Evolutionary conservation across 2,113 vertebrate genomes (phyloP).

Genomic region (Prionailurus viverrinus): DNA sequence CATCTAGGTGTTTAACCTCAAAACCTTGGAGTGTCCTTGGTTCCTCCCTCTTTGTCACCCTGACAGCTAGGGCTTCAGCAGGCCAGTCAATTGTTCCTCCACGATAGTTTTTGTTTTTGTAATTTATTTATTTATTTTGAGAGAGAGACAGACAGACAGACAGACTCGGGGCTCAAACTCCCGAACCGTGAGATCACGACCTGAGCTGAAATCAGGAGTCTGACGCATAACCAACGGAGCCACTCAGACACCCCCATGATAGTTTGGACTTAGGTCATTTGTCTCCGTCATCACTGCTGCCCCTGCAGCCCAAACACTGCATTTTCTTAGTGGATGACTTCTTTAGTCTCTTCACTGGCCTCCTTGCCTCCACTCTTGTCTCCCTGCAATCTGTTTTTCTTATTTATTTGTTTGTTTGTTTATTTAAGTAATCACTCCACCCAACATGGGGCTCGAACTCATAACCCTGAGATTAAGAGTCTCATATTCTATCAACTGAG

Average conservation of each 20-base stretch:
- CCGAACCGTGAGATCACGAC: no score
- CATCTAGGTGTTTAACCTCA: background rate
- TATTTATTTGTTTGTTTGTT: no score
- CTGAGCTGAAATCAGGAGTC: no score
- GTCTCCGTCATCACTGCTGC: accelerated
- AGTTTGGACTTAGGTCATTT: background rate
- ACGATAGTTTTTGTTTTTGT: background rate
- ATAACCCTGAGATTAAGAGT: no score
- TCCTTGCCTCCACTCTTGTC: background rate
- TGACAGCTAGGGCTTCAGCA: background rate
- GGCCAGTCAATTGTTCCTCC: background rate
- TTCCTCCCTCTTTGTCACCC: background rate
- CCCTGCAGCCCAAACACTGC: background rate
- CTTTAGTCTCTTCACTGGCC: background rate
- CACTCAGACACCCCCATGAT: no score
- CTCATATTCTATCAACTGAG: no score
- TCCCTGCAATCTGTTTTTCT: background rate
- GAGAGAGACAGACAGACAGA: no score
- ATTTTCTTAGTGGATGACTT: background rate
- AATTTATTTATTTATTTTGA: no score
- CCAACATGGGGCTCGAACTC: no score
- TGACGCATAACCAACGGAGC: no score
- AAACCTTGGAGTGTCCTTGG: background rate
- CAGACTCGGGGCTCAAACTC: no score
- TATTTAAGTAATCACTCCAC: no score